A percentile compares a stretch with the other conserved stretches of the same genome.
Conservation (phyloP, 2,888 invertebrate species). For the Lasioglossum leucozonium region DNA sequence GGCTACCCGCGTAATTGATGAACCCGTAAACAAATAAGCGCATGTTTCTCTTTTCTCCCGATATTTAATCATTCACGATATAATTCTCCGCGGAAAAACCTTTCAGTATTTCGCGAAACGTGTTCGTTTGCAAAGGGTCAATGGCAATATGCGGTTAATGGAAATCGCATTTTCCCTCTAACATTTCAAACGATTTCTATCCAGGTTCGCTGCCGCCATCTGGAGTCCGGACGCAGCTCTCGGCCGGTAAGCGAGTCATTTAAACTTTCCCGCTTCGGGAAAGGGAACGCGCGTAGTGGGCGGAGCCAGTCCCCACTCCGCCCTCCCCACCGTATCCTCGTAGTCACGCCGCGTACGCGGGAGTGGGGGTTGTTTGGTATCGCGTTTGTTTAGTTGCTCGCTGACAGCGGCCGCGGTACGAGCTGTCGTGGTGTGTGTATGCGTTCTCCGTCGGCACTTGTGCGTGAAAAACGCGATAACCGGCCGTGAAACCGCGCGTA, state of each 20-base stretch:
- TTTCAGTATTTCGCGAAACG: neutral
- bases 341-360: conserved; percentile 73
- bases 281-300: conserved; percentile 55
- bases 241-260: conserved; percentile 45
- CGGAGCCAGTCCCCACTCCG: conserved; percentile 58
- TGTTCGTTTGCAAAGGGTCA: neutral
- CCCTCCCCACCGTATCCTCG: conserved; percentile 39
- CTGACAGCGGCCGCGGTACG: conserved; percentile 82
- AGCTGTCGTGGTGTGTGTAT: conserved; percentile 69
- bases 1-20: neutral
- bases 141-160: no score
- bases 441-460: conserved; percentile 54
- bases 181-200: neutral
- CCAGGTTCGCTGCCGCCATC: conserved; percentile 39
- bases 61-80: neutral
- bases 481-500: conserved; percentile 29
- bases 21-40: neutral
- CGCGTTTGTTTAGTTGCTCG: conserved; percentile 83
- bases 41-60: neutral
- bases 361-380: conserved; percentile 82
- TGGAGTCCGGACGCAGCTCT: neutral
- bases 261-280: conserved; percentile 44
- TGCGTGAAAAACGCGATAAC: conserved; percentile 54
- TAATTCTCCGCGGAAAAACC: neutral
- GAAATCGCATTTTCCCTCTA: neutral